Conservation (phyloP, 2,113 vertebrate species). For the Chunga burmeisteri region DNA sequence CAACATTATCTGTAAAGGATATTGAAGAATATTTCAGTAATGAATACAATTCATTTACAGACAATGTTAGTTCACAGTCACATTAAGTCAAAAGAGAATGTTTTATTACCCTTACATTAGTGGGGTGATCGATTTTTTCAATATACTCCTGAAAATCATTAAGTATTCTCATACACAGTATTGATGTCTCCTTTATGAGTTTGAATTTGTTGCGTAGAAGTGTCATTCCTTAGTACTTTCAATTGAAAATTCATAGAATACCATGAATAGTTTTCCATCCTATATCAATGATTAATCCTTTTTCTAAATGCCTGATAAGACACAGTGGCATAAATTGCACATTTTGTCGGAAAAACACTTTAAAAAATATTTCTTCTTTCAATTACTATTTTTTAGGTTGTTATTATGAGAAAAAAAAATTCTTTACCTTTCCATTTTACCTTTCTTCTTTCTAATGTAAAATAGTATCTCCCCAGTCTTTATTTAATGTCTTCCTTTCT, state of each 20-base stretch:
- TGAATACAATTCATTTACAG: not conserved
- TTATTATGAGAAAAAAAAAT: not conserved
- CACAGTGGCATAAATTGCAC: not conserved
- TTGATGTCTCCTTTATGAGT: not conserved
- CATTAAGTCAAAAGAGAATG: not conserved
- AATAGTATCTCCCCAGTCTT: not conserved
- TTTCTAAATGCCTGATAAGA: not conserved
- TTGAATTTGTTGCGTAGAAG: not conserved
- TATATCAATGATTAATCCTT: not conserved
- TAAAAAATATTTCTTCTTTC: not conserved
- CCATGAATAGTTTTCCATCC: not conserved
- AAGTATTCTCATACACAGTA: not conserved
- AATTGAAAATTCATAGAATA: not conserved
- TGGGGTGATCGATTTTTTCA: not conserved
- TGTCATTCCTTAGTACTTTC: not conserved
- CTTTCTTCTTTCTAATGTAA: not conserved
- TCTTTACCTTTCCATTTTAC: not conserved
- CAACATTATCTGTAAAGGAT: not conserved
- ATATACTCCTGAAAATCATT: not conserved
- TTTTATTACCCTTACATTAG: not conserved
- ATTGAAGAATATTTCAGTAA: slow-evolving; percentile 5
- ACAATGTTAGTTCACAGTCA: not conserved
- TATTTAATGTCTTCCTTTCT: not conserved
- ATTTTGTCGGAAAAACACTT: not conserved
- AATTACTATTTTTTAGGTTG: not conserved